phyloP scores from a whole-genome alignment of 2,113 vertebrate species.

The Periophthalmus modestus region DNA sequence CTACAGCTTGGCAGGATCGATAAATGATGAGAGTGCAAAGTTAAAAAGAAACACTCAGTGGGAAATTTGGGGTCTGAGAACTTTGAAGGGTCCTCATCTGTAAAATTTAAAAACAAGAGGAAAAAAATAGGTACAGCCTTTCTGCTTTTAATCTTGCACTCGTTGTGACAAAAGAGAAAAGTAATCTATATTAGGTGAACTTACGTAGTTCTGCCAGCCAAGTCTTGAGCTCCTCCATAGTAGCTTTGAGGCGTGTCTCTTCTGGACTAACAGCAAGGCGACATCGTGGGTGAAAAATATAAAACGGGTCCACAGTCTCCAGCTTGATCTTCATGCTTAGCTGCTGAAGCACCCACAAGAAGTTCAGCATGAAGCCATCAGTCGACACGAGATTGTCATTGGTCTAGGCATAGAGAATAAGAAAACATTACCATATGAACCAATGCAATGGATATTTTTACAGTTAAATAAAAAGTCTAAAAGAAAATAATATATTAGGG shows the following conservation, averaged over 20 bases:
- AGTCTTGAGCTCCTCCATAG: slow-evolving; percentile 90
- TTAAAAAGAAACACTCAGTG: slow-evolving; percentile 97
- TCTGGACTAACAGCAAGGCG: slow-evolving; percentile 87
- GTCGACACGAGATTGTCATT: slow-evolving; percentile 96
- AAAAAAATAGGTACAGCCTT: background rate
- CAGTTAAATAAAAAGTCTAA: background rate
- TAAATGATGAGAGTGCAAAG: slow-evolving; percentile 93
- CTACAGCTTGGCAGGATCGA: slow-evolving; percentile 95
- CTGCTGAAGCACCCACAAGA: slow-evolving; percentile 97
- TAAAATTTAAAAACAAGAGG: slow-evolving; percentile 2
- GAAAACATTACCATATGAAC: background rate
- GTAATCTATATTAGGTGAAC: slow-evolving; percentile 46
- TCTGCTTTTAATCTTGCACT: background rate
- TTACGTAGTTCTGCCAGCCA: slow-evolving; percentile 91
- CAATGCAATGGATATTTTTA: background rate
- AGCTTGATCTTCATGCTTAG: slow-evolving; percentile 97
- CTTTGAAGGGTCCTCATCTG: slow-evolving; percentile 84
- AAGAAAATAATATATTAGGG: background rate
- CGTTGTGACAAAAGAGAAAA: background rate
- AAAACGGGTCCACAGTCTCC: slow-evolving; percentile 96
- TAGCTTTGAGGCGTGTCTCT: slow-evolving; percentile 93
- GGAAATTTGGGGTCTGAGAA: slow-evolving; percentile 97
- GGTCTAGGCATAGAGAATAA: slow-evolving; percentile 77
- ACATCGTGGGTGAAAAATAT: slow-evolving; percentile 94
- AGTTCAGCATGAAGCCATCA: slow-evolving; percentile 98